These are phyloP conservation scores for Microtus ochrogaster DNA, from an alignment of 2,113 vertebrate genomes.

Conservation along the genomic window DNA sequence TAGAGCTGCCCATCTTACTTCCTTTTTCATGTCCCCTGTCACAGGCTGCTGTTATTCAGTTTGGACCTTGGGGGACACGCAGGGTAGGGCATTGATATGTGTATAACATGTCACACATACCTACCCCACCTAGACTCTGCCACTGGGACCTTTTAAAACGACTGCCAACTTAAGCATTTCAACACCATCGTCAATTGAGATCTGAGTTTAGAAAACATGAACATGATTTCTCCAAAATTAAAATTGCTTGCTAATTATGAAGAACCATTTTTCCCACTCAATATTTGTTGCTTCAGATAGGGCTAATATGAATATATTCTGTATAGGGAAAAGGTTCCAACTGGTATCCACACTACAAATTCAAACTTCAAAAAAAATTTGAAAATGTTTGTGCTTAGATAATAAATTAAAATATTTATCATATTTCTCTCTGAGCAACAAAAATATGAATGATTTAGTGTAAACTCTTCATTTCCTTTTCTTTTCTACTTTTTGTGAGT, in stretches of 20 bases:
- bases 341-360: not conserved
- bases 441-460: not conserved
- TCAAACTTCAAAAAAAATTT: slow-evolving; percentile 2
- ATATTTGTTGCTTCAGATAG: slow-evolving; percentile 2
- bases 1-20: not conserved
- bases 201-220: not conserved
- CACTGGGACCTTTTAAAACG: too few relatives aligned
- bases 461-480: not conserved
- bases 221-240: slow-evolving; percentile 13
- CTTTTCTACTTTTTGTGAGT: not conserved
- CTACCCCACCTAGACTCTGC: not conserved
- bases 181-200: too few relatives aligned
- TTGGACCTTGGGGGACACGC: not conserved
- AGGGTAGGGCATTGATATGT: not conserved
- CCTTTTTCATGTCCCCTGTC: not conserved
- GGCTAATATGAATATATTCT: slow-evolving; percentile 29
- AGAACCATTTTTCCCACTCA: not conserved
- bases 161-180: not conserved
- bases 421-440: not conserved
- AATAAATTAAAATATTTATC: not conserved
- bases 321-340: not conserved
- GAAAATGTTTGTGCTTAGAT: not conserved
- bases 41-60: not conserved
- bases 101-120: not conserved
- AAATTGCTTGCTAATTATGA: not conserved